Evolutionary conservation across 2,888 invertebrate species (phyloP).

Genomic region (Piscicola geometra): DNA sequence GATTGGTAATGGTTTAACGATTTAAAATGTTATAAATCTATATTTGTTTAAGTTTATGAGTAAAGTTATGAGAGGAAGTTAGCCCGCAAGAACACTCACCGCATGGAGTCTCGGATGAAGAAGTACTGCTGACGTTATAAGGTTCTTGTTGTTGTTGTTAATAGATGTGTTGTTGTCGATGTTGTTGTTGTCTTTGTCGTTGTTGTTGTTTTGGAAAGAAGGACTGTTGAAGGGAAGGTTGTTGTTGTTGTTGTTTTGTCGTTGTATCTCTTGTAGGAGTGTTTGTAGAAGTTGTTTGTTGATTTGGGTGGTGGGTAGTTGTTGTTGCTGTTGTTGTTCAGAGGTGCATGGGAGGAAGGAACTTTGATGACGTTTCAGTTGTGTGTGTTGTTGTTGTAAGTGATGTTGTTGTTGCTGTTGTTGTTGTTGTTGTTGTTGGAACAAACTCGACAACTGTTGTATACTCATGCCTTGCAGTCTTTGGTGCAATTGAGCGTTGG

Average conservation of each 20-base stretch:
- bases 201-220: background rate
- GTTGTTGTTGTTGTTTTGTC: background rate
- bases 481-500: no score
- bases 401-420: slow-evolving; percentile 8
- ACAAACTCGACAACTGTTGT: background rate
- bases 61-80: no score
- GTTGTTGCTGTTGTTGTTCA: slow-evolving; percentile 14
- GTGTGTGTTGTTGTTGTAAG: background rate
- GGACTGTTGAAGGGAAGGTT: background rate
- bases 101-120: slow-evolving; percentile 21
- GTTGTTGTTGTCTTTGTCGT: background rate
- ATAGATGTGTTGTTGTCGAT: background rate
- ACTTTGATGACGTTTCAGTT: slow-evolving; percentile 1
- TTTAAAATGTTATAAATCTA: background rate
- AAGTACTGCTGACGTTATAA: background rate
- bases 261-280: background rate
- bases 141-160: background rate
- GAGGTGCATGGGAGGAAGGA: background rate
- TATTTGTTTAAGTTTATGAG: background rate
- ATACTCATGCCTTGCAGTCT: background rate
- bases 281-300: background rate
- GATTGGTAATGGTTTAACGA: background rate
- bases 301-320: background rate
- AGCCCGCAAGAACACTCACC: no score
- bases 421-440: slow-evolving; percentile 1